Evolutionary conservation across 1,140 invertebrate species (phyloP).

Genomic region (Triops longicaudatus): DNA sequence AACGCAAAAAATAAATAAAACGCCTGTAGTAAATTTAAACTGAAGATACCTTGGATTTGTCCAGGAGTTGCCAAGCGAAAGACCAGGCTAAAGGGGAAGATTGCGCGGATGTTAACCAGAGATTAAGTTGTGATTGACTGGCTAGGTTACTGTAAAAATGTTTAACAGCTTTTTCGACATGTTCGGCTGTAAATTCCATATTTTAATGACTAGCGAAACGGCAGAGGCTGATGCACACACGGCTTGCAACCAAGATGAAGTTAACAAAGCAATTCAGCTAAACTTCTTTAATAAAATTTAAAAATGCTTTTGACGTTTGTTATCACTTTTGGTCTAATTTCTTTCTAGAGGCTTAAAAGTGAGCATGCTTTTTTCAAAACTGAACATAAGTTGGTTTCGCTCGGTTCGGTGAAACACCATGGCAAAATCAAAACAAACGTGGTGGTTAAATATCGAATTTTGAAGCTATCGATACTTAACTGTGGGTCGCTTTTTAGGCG

Average conservation of each 20-base stretch:
- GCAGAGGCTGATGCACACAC: not conserved
- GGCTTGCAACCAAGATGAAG: not conserved
- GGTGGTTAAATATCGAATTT: not conserved
- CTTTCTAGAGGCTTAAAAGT: too few species aligned
- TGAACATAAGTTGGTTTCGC: not conserved
- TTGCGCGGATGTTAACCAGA: conserved; percentile 72
- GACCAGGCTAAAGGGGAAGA: conserved; percentile 74
- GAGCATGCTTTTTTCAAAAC: too few species aligned
- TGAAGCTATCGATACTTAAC: too few species aligned
- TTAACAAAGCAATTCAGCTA: too few species aligned
- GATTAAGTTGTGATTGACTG: conserved; percentile 61
- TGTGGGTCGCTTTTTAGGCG: too few species aligned
- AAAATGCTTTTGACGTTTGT: too few species aligned
- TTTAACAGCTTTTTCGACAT: conserved; percentile 38
- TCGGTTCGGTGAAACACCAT: not conserved
- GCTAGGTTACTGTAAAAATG: conserved; percentile 44
- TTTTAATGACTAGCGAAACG: conserved; percentile 16
- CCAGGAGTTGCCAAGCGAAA: conserved; percentile 77
- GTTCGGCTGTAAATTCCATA: conserved; percentile 34
- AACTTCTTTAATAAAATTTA: too few species aligned
- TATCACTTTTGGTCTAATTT: too few species aligned
- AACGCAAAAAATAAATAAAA: conserved; percentile 25
- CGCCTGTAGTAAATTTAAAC: conserved; percentile 30
- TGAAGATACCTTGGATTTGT: conserved; percentile 57
- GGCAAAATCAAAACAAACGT: not conserved